Conservation (phyloP, 2,888 invertebrate genomes). For the Stenurella melanura region DNA sequence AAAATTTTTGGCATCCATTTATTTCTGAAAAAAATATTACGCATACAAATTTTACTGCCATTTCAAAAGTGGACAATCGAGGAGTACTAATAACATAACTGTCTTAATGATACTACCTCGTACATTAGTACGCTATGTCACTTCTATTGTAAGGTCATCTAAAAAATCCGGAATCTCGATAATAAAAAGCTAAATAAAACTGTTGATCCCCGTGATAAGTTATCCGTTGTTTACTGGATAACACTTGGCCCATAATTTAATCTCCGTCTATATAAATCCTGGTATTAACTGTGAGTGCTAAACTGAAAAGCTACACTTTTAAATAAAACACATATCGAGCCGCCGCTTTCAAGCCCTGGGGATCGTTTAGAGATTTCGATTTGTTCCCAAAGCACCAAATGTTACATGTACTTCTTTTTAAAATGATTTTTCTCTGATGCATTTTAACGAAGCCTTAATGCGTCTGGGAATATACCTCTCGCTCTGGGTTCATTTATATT, state of each 20-base stretch:
- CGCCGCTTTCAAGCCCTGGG: slow-evolving; percentile 18
- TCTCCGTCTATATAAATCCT: slow-evolving; percentile 25
- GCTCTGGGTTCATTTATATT: slow-evolving; percentile 6
- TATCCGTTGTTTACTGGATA: slow-evolving; percentile 44
- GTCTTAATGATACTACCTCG: no score
- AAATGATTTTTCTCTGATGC: slow-evolving; percentile 34
- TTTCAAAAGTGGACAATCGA: no score
- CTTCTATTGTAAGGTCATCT: not conserved
- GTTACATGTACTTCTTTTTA: slow-evolving; percentile 19
- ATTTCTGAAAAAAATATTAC: no score
- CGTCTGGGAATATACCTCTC: slow-evolving; percentile 6
- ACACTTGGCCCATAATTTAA: slow-evolving; percentile 36
- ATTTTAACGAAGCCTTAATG: slow-evolving; percentile 20
- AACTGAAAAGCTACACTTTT: slow-evolving; percentile 4
- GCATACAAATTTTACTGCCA: no score
- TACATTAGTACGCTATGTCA: not conserved
- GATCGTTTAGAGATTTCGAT: slow-evolving; percentile 34
- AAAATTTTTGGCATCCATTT: no score
- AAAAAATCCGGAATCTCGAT: slow-evolving; percentile 38
- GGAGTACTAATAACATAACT: no score
- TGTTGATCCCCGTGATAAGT: slow-evolving; percentile 37
- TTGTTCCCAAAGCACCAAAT: slow-evolving; percentile 27
- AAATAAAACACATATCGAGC: slow-evolving; percentile 20
- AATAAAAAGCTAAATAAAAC: slow-evolving; percentile 39
- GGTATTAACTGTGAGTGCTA: slow-evolving; percentile 18